Percentiles rank a stretch among this genome's conserved stretches.
These are phyloP conservation scores for Amiota minor DNA, from an alignment of 2,888 invertebrate species.

Conservation along the genomic window DNA sequence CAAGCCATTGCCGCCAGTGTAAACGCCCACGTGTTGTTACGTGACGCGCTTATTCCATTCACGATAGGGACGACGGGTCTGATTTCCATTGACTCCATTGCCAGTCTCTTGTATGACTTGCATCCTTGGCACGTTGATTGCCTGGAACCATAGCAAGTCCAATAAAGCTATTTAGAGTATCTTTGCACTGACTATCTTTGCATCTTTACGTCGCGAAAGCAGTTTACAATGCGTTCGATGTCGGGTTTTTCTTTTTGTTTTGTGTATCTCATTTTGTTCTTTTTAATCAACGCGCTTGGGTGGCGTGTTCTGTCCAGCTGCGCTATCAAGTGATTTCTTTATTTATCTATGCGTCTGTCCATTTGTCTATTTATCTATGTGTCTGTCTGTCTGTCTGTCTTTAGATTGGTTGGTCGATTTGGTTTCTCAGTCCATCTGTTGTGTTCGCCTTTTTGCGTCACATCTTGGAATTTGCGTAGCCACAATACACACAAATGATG, in stretches of 20 bases:
- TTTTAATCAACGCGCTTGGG: neutral
- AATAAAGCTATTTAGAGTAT: too few relatives aligned
- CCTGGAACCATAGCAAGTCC: too few relatives aligned
- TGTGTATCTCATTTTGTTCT: neutral
- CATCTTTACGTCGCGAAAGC: neutral
- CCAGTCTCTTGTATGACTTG: too few relatives aligned
- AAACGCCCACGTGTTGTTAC: constrained; percentile 7
- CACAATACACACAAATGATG: constrained; percentile 9
- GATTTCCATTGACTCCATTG: too few relatives aligned
- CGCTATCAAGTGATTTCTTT: neutral
- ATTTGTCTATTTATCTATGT: neutral
- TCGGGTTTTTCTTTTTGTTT: too few relatives aligned
- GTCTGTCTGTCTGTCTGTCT: neutral
- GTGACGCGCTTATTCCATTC: neutral
- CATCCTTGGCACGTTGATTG: too few relatives aligned
- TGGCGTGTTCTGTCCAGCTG: neutral
- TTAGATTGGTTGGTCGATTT: neutral
- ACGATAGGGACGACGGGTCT: too few relatives aligned
- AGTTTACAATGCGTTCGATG: neutral
- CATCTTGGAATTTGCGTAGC: constrained; percentile 28
- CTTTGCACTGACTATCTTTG: too few relatives aligned
- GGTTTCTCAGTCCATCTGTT: neutral
- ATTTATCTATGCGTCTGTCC: neutral
- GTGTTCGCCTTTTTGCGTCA: constrained; percentile 15
- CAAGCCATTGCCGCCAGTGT: neutral